These are phyloP conservation scores for Ommatoiulus sabulosus DNA, from an alignment of 2,888 invertebrate species.

Conservation along the genomic window DNA sequence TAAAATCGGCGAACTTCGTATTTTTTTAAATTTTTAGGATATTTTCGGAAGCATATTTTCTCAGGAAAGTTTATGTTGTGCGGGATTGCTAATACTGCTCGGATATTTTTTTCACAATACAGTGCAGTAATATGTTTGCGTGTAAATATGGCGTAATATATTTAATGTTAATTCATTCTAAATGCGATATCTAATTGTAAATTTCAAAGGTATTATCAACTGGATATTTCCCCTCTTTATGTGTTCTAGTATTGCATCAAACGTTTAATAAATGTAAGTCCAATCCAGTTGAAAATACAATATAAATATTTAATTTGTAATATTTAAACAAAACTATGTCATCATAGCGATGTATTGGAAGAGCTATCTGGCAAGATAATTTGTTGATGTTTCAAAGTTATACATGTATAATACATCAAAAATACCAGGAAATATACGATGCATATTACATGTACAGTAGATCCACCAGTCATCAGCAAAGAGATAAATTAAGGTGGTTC, in stretches of 20 bases:
- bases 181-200: neutral
- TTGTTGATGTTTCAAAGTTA: too few species aligned
- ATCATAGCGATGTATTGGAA: neutral
- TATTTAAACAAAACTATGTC: neutral
- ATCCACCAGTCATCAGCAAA: too few species aligned
- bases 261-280: neutral
- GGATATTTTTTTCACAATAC: neutral
- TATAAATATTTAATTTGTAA: neutral
- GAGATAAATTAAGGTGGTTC: too few species aligned
- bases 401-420: too few species aligned
- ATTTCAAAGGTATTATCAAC: neutral
- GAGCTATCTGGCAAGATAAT: too few species aligned
- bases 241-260: neutral
- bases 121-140: neutral
- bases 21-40: neutral
- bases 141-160: slow-evolving; percentile 10
- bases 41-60: neutral
- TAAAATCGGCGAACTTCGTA: too few species aligned
- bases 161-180: neutral
- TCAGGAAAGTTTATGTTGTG: neutral
- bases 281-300: neutral
- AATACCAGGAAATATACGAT: too few species aligned
- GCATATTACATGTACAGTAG: too few species aligned
- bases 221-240: neutral
- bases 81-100: neutral